Base-by-base conservation (phyloP, 2,113 vertebrate genomes). In the Mugil cephalus region DNA sequence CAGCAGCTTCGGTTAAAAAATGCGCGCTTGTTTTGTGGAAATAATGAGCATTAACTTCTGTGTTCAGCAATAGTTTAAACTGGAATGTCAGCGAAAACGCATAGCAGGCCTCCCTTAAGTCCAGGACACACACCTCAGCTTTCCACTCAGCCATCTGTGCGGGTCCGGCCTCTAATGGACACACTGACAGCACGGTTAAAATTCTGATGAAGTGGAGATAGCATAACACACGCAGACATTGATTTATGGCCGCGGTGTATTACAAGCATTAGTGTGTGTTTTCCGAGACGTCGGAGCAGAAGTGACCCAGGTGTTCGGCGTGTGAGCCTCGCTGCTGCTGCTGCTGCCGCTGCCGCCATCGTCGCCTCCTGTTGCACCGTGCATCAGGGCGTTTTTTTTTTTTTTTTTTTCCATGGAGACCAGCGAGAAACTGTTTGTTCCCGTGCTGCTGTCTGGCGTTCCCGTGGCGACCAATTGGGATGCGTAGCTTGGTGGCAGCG, bases 381-480 rank as follows among this genome's bases (percentile, higher is more conserved):
- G 45, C 80, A 74, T 71, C 55, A 39, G 70, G 52, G 77, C 73
- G 7, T 83, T 83, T 73, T 68, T 42, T 52, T 24, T 55, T 53
- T 56, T 24, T 38, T 73, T n/a, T n/a, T 77, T 65, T 51, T 51
- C 82, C 82, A 71, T 43, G 51, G 79, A 89, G 87, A 91, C 86
- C 53, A 68, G 64, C 50, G 86, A 86, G 66, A 87, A 85, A 88
- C 82, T 85, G 83, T 89, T 90, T 85, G 78, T 90, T 88, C 87
- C 79, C 67, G 40, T 61, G 80, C 78, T 85, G 87, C 89, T 88
- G 86, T 88, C 86, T 93, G 73, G 85, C 75, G 86, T 93, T 95
- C 94, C 69, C 83, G 92, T 93, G 88, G 54, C 84, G 91, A 95
- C 94, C 94, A 90, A 93, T 92, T 89, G 88, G 85, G 89, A 94